phyloP scores from a whole-genome alignment of 2,113 vertebrate species.

The Burhinus oedicnemus region DNA sequence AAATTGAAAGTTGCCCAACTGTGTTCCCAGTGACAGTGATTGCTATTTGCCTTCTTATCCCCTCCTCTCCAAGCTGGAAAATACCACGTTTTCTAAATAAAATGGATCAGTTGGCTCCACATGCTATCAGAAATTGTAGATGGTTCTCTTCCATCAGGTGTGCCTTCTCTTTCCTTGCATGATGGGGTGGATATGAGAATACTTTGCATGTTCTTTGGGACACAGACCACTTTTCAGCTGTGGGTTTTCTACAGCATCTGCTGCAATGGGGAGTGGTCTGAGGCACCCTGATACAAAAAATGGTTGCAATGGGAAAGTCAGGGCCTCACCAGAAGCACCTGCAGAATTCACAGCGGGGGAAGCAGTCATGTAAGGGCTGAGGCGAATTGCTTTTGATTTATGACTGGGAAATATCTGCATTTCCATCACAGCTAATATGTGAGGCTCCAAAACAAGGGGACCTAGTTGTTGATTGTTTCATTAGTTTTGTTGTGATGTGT shows the following conservation, averaged over 20 bases:
- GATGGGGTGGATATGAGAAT: neutral
- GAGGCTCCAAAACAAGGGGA: neutral
- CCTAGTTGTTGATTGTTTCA: neutral
- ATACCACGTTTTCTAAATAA: neutral
- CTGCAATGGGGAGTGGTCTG: neutral
- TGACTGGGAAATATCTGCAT: neutral
- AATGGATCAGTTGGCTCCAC: neutral
- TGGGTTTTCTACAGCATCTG: neutral
- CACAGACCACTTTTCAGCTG: neutral
- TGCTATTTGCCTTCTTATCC: neutral
- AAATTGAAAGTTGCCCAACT: neutral
- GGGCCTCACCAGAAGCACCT: neutral
- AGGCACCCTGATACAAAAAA: neutral
- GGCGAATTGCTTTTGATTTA: neutral
- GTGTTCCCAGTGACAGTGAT: neutral
- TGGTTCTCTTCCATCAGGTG: neutral
- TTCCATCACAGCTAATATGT: neutral
- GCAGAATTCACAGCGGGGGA: neutral
- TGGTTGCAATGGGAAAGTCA: neutral
- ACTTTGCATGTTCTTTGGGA: neutral
- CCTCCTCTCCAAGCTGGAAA: neutral
- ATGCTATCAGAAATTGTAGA: neutral
- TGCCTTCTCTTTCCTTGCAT: neutral
- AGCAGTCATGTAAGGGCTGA: neutral
- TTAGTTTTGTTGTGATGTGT: neutral